Base-by-base conservation (phyloP, 2,888 invertebrate species). In the Ganaspis brasiliensis region DNA sequence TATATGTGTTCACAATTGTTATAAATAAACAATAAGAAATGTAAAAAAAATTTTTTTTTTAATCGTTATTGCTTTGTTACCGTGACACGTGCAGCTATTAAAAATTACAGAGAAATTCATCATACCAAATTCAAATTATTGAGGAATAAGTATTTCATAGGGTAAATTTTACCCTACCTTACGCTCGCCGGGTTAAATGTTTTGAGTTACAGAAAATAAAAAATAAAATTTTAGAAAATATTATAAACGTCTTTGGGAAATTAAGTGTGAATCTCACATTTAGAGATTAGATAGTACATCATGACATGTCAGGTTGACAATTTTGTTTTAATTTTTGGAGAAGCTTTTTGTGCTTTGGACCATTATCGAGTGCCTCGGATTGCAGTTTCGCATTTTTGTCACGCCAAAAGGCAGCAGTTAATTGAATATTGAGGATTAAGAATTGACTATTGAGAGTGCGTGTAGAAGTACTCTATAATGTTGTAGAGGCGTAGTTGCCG, bases 401-500 rank as follows among this genome's bases (percentile, higher is more conserved):
- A 40, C 45, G n/a, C 67, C 40, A 14, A 45, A 37, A 45, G 40
- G 40, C 45, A 73, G 78, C 83, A 83, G 80, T 80, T 84, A 81
- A 80, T 83, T 80, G 79, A 73, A 79, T 79, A 82, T 81, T 80
- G 81, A 73, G 84, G 83, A 83, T 83, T 82, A 83, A 84, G 82
- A 85, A 88, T 88, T 87, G 87, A 89, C 87, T 90, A 91, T 90
- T 89, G 89, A 90, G 89, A 89, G 87, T 90, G 90, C 89, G 89
- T 90, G 90, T 89, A 86, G 88, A 88, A 88, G 90, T 90, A 91
- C 91, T 91, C 91, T 89, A 86, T 73, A 90, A 86, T 88, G 87
- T 88, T 88, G 90, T 85, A 88, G 90, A 89, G 84, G 88, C 87
- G 85, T 83, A 88, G 87, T 84, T 84, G 86, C 82, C 85, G 85